Evolutionary conservation across 2,797 vertebrate species (phyloP), one percentile per base, ranked within the genome.

Genomic region (Cottoperca gobio): DNA sequence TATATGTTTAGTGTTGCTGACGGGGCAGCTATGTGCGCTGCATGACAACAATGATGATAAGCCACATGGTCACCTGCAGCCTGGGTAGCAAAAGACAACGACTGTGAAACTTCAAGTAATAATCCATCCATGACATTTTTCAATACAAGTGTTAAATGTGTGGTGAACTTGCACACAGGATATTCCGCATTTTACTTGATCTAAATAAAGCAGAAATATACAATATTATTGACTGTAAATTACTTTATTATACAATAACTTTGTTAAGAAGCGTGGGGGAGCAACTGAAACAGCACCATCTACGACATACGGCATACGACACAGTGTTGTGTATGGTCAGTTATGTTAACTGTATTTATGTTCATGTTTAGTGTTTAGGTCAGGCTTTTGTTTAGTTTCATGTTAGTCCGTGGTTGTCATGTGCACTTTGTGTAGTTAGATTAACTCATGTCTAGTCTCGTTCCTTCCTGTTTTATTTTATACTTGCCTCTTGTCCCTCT

Each of bases 21-120:
- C 61, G 57, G 43, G 4, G 23, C 50, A 54, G 58, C 2, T 17
- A 14, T 57, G 17, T 7, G 57, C 2, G 2, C 45, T 23, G 24
- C 35, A 42, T 65, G 49, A 40, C 59, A 57, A 35, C 50, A 42
- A n/a, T 45, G 23, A 55, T 13, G 45, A 50, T 55, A 46, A 76
- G 52, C 26, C 13, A 39, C 53, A 12, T 73, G 50, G 59, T 73
- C 14, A 37, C 64, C 7, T 43, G 43, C 50, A 43, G n/a, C 39
- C 16, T 37, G 33, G n/a, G 46, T 24, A 42, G 23, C 42, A 39
- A 66, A 49, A 70, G 58, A 57, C 12, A n/a, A 58, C 16, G 19
- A 35, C 13, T 58, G 28, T 8, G 2, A 48, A 67, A 48, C 37
- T 31, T 26, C 17, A 49, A 21, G 26, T 45, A 37, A 39, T 21